These are phyloP conservation scores for Leucopsar rothschildi DNA, from an alignment of 2,113 vertebrate species.

Conservation along the genomic window DNA sequence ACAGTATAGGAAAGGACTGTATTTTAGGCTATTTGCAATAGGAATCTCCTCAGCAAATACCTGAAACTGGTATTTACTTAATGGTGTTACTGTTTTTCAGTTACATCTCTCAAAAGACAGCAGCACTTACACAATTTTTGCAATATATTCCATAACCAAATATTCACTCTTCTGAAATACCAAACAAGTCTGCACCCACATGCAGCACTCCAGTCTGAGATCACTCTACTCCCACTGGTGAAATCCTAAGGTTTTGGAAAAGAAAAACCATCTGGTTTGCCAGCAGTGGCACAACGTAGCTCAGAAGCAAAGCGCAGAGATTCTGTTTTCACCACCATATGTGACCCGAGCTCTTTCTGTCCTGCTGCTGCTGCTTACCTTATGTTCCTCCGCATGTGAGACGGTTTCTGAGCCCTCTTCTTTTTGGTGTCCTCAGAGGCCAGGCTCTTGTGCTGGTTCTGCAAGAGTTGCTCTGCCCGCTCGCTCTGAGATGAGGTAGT, in stretches of 20 bases:
- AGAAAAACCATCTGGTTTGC: conserved; percentile 34
- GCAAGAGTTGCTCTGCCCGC: conserved; percentile 80
- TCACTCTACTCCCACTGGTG: conserved; percentile 41
- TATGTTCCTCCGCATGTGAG: conserved; percentile 97
- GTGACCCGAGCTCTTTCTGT: background rate
- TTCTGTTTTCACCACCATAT: background rate
- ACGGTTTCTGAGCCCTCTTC: conserved; percentile 83
- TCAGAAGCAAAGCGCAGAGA: background rate
- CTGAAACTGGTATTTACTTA: background rate
- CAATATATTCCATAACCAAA: conserved; percentile 23
- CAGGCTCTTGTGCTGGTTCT: conserved; percentile 79
- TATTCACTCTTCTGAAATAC: conserved; percentile 27
- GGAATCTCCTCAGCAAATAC: background rate
- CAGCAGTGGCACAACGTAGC: background rate
- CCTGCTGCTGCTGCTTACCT: conserved; percentile 72
- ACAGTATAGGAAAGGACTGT: background rate
- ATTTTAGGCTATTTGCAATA: background rate
- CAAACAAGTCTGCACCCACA: conserved; percentile 51
- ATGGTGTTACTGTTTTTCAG: background rate
- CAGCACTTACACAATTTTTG: background rate
- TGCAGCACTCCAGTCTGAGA: conserved; percentile 33
- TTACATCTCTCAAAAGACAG: background rate
- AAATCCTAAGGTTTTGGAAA: conserved; percentile 42
- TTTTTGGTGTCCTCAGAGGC: conserved; percentile 84
- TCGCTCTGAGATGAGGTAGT: conserved; percentile 92